These are phyloP conservation scores for Enteromius fasciolatus DNA, from an alignment of 2,797 vertebrate species.

Conservation along the genomic window DNA sequence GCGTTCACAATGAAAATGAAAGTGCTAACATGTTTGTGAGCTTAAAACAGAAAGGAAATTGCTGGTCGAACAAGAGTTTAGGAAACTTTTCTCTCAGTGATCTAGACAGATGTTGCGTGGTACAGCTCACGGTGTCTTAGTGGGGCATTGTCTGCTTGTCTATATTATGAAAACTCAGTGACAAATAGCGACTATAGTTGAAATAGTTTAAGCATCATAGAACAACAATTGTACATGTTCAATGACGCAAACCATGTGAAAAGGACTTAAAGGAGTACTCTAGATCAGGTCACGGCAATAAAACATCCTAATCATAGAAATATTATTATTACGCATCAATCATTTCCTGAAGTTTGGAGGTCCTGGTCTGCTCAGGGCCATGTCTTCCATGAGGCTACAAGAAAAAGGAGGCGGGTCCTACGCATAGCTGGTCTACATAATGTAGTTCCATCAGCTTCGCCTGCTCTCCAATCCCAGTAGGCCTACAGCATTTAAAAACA, in stretches of 20 bases:
- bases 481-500: constrained; percentile 47
- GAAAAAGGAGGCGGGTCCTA: constrained; percentile 19
- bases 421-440: constrained; percentile 30
- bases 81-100: not conserved
- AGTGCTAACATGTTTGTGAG: constrained; percentile 5
- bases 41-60: not conserved
- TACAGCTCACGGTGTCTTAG: not conserved
- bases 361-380: constrained; percentile 14
- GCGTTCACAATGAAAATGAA: constrained; percentile 9
- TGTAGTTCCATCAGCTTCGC: constrained; percentile 28
- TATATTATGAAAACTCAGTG: not conserved
- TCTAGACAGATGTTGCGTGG: not conserved
- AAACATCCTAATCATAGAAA: constrained; percentile 27
- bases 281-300: not conserved
- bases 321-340: constrained; percentile 20
- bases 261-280: constrained; percentile 19
- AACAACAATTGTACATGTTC: constrained; percentile 7
- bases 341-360: constrained; percentile 21
- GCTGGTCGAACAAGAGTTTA: not conserved
- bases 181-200: not conserved
- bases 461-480: constrained; percentile 40
- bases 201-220: not conserved
- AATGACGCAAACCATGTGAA: constrained; percentile 30
- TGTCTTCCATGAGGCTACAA: constrained; percentile 30
- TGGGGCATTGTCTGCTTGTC: not conserved